Conservation (phyloP, 2,797 vertebrate species). For the Rhinichthys osculus region DNA sequence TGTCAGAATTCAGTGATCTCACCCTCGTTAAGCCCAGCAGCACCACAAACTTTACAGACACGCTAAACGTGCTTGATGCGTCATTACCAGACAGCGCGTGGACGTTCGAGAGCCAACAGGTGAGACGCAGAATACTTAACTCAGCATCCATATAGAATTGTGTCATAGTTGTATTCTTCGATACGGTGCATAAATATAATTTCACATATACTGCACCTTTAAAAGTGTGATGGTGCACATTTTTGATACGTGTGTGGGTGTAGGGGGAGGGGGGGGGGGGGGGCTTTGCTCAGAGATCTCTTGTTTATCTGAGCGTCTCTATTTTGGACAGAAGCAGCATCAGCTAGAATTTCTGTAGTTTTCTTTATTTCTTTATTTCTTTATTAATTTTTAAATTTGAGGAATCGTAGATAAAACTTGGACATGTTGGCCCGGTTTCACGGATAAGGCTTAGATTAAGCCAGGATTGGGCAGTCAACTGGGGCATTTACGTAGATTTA, state of each 20-base stretch:
- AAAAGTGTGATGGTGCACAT: not conserved
- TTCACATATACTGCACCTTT: not conserved
- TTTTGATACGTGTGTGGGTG: not conserved
- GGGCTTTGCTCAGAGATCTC: not conserved
- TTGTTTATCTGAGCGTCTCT: too few species aligned
- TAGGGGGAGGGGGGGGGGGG: too few species aligned
- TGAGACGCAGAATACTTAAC: slow-evolving; percentile 30
- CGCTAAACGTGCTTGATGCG: slow-evolving; percentile 55
- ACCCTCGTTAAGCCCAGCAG: slow-evolving; percentile 64
- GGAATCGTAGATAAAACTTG: not conserved
- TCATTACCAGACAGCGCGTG: slow-evolving; percentile 63
- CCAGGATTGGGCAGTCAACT: too few species aligned
- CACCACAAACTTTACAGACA: slow-evolving; percentile 62
- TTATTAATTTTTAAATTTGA: too few species aligned
- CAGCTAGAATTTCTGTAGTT: not conserved
- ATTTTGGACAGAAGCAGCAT: not conserved
- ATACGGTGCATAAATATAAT: not conserved
- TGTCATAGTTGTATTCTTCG: not conserved
- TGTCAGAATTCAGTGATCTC: slow-evolving; percentile 64
- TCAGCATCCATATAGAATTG: slow-evolving; percentile 59
- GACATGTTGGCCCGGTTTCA: too few species aligned
- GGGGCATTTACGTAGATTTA: too few species aligned
- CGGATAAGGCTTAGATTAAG: too few species aligned
- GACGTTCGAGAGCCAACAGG: slow-evolving; percentile 63
- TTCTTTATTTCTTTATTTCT: too few species aligned